Evolutionary conservation across 2,797 vertebrate species (phyloP).

Genomic region (Babyrousa celebensis): DNA sequence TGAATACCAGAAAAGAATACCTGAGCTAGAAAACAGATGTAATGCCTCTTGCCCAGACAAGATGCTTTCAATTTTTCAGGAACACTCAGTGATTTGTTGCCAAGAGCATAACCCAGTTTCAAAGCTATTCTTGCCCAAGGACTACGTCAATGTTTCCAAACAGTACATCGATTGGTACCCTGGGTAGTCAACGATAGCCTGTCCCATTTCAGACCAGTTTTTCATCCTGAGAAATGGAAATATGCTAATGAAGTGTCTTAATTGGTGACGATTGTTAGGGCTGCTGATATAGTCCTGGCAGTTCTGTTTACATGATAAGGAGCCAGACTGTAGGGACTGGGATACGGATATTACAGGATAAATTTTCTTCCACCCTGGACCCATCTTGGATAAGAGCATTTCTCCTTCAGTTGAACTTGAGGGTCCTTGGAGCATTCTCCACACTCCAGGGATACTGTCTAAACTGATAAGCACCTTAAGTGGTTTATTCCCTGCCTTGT

Average conservation of each 20-base stretch:
- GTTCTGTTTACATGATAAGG: background rate
- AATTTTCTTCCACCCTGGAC: background rate
- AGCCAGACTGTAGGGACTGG: background rate
- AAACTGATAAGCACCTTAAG: background rate
- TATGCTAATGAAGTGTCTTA: background rate
- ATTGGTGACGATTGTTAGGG: background rate
- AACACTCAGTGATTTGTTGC: background rate
- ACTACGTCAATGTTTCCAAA: background rate
- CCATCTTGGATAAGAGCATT: background rate
- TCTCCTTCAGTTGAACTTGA: background rate
- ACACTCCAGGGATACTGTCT: background rate
- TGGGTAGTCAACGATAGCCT: background rate
- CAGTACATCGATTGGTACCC: background rate
- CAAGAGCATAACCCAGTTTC: conserved; percentile 52
- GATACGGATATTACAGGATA: background rate
- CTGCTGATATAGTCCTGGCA: background rate
- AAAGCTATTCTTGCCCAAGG: conserved; percentile 33
- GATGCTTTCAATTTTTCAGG: conserved; percentile 47
- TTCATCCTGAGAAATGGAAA: conserved; percentile 10
- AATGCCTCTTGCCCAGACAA: conserved; percentile 42
- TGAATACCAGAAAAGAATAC: background rate
- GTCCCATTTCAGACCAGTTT: background rate
- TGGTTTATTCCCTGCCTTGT: background rate
- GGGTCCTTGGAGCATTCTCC: background rate
- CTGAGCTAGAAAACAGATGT: conserved; percentile 24